A percentile compares a stretch with the other conserved stretches of the same genome.
phyloP scores from a whole-genome alignment of 2,797 vertebrate species.

The Diglossa cyanea region DNA sequence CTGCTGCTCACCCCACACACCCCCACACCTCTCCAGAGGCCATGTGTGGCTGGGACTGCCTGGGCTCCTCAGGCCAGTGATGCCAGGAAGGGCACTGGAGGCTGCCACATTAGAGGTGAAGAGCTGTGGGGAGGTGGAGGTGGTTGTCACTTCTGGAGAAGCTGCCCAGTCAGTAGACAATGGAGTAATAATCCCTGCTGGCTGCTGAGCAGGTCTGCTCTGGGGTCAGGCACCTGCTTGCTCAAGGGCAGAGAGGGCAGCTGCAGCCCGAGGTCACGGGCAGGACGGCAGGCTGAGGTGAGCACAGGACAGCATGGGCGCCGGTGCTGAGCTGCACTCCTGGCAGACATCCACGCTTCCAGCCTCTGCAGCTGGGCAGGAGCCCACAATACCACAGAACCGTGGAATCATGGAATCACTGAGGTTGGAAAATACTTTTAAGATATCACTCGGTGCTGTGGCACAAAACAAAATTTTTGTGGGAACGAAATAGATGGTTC shows the following conservation, averaged over 20 bases:
- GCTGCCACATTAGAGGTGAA: background rate
- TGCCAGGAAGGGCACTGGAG: background rate
- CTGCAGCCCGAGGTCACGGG: background rate
- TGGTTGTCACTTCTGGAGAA: background rate
- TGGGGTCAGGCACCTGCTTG: background rate
- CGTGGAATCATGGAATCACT: background rate
- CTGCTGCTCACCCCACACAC: background rate
- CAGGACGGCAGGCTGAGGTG: background rate
- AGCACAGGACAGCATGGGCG: rapidly evolving
- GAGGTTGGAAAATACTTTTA: background rate
- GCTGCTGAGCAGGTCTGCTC: background rate
- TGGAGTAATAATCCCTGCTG: rapidly evolving
- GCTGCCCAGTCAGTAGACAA: background rate
- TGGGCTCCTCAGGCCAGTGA: background rate
- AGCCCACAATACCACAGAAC: background rate
- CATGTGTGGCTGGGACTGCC: rapidly evolving
- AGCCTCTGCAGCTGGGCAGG: background rate
- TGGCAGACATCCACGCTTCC: background rate
- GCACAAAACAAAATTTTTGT: background rate
- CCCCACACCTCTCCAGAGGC: background rate
- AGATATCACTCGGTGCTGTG: rapidly evolving
- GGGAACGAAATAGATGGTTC: background rate
- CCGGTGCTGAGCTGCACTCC: background rate
- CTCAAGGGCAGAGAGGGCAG: background rate
- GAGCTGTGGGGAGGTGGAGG: background rate